A percentile compares a stretch with the other conserved stretches of the same genome.
These are phyloP conservation scores for Puntigrus tetrazona DNA, from an alignment of 2,113 vertebrate genomes.

Conservation along the genomic window DNA sequence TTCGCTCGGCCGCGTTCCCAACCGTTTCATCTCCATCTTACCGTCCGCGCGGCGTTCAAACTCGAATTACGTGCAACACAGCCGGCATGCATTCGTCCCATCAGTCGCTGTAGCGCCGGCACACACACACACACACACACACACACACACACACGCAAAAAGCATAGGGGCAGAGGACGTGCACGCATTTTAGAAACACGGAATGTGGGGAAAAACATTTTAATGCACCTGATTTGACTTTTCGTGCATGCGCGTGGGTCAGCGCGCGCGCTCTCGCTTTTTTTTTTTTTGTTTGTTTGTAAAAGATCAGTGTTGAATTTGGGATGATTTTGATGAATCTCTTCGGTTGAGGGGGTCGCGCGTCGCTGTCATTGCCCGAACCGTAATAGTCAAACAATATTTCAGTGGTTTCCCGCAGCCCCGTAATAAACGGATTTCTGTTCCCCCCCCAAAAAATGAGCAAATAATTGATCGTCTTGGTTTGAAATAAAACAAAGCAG, in stretches of 20 bases:
- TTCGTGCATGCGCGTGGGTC: neutral
- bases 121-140: too few species aligned
- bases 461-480: neutral
- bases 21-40: slow-evolving; percentile 60
- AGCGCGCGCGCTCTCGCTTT: neutral
- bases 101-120: too few species aligned
- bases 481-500: neutral
- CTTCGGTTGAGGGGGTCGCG: slow-evolving; percentile 54
- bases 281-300: too few species aligned
- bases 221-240: neutral
- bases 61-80: neutral
- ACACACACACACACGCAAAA: too few species aligned
- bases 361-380: slow-evolving; percentile 54
- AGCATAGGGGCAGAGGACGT: neutral
- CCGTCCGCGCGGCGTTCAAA: slow-evolving; percentile 13
- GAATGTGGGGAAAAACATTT: neutral
- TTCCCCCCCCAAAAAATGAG: neutral
- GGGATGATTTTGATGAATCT: slow-evolving; percentile 62
- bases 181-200: neutral
- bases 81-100: too few species aligned
- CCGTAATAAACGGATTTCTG: slow-evolving; percentile 44
- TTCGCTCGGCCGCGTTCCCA: slow-evolving; percentile 78
- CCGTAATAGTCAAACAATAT: slow-evolving; percentile 58
- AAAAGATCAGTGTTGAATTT: slow-evolving; percentile 38
- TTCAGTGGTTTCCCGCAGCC: slow-evolving; percentile 34